Conservation (phyloP, 2,888 invertebrate genomes). For the Leptopilina drosophilae region DNA sequence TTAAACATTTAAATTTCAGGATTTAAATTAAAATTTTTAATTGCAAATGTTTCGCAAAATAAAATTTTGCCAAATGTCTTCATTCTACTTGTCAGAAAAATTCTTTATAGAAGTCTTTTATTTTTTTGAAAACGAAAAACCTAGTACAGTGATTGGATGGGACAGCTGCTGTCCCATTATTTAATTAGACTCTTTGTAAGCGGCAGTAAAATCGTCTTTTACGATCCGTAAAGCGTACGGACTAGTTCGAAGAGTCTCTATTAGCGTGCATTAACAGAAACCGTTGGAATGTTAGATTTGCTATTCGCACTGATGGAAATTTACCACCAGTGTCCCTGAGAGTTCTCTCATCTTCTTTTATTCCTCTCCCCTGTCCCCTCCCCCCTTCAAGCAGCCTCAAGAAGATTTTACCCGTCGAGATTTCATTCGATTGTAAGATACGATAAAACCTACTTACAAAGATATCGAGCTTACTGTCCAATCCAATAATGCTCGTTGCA, state of each 20-base stretch:
- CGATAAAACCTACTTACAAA: constrained; percentile 31
- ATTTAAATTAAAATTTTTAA: too few relatives aligned
- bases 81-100: too few relatives aligned
- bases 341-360: constrained; percentile 46
- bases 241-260: constrained; percentile 56
- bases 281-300: constrained; percentile 45
- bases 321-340: constrained; percentile 40
- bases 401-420: constrained; percentile 36
- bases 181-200: constrained; percentile 61
- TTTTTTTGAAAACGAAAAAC: not conserved
- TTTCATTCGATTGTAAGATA: constrained; percentile 37
- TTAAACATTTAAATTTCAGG: too few relatives aligned
- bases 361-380: not conserved
- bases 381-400: constrained; percentile 44
- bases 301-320: constrained; percentile 42
- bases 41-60: too few relatives aligned
- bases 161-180: constrained; percentile 50
- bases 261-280: constrained; percentile 61
- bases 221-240: constrained; percentile 59
- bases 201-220: constrained; percentile 62
- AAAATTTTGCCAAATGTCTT: too few relatives aligned
- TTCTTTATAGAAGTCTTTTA: not conserved
- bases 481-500: constrained; percentile 9
- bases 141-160: not conserved
- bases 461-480: constrained; percentile 27